Percentiles rank a stretch among this genome's conserved stretches.
These are phyloP conservation scores for Orchesella flavescens DNA, from an alignment of 2,888 invertebrate species.

Conservation along the genomic window DNA sequence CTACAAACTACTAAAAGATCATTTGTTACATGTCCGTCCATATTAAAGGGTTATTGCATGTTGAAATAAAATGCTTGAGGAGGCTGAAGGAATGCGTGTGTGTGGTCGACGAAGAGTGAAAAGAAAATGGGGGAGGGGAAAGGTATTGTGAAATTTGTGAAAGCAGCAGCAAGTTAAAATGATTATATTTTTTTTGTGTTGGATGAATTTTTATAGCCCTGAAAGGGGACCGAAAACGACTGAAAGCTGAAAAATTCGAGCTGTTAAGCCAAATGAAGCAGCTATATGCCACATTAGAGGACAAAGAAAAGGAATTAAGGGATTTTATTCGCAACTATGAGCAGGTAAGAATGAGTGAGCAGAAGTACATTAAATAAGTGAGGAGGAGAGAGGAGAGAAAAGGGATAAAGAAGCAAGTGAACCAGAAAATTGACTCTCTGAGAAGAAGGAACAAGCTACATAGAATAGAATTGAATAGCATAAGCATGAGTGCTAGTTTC, in stretches of 20 bases:
- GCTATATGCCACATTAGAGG: slow-evolving; percentile 92
- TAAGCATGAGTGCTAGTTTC: no score
- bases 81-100: not conserved
- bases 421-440: slow-evolving; percentile 60
- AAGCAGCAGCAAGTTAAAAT: not conserved
- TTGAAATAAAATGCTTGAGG: not conserved
- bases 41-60: not conserved
- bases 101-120: not conserved
- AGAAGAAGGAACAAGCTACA: slow-evolving; percentile 14
- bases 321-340: slow-evolving; percentile 96
- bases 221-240: slow-evolving; percentile 90
- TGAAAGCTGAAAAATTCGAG: slow-evolving; percentile 95
- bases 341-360: slow-evolving; percentile 78
- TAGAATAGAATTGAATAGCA: no score
- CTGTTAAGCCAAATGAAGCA: slow-evolving; percentile 95
- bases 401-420: slow-evolving; percentile 56
- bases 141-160: slow-evolving; percentile 3
- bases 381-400: slow-evolving; percentile 15
- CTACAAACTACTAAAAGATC: slow-evolving; percentile 13
- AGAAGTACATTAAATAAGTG: slow-evolving; percentile 36
- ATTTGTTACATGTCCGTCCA: slow-evolving; percentile 20
- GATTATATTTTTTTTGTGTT: slow-evolving; percentile 29
- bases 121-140: slow-evolving; percentile 4
- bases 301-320: slow-evolving; percentile 93
- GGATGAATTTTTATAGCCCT: slow-evolving; percentile 78